Evolutionary conservation across 2,797 vertebrate genomes (phyloP).

Genomic region (Cirrhinus mrigala): DNA sequence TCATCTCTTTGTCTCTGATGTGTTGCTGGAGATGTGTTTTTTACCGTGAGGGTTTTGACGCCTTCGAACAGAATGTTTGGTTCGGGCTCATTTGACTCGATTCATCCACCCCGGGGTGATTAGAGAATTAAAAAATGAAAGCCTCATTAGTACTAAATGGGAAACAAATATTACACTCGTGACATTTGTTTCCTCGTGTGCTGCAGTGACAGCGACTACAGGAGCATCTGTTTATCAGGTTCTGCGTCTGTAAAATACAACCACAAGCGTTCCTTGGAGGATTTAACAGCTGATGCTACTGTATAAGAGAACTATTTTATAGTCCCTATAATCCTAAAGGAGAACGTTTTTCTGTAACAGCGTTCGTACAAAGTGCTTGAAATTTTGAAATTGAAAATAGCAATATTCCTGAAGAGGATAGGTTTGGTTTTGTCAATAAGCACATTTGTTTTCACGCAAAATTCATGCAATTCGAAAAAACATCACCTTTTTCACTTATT

Average conservation of each 20-base stretch:
- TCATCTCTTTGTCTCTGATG: background rate
- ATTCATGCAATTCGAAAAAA: no score
- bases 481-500: no score
- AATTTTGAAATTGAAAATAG: no score
- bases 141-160: conserved; percentile 48
- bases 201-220: conserved; percentile 48
- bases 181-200: conserved; percentile 47
- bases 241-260: conserved; percentile 1
- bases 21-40: background rate
- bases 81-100: conserved; percentile 50
- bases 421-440: no score
- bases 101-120: conserved; percentile 39
- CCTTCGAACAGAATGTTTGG: conserved; percentile 37
- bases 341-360: background rate
- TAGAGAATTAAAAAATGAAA: conserved; percentile 38
- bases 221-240: background rate
- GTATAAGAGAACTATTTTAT: background rate
- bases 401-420: no score
- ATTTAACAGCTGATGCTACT: background rate
- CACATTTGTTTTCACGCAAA: no score
- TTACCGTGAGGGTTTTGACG: background rate
- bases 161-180: conserved; percentile 39
- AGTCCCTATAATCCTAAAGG: background rate
- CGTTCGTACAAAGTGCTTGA: no score
- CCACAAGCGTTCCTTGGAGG: no score